These are phyloP conservation scores for Zoanthus gigantus DNA, from an alignment of 92 coral and sea anemone genomes.

Conservation along the genomic window DNA sequence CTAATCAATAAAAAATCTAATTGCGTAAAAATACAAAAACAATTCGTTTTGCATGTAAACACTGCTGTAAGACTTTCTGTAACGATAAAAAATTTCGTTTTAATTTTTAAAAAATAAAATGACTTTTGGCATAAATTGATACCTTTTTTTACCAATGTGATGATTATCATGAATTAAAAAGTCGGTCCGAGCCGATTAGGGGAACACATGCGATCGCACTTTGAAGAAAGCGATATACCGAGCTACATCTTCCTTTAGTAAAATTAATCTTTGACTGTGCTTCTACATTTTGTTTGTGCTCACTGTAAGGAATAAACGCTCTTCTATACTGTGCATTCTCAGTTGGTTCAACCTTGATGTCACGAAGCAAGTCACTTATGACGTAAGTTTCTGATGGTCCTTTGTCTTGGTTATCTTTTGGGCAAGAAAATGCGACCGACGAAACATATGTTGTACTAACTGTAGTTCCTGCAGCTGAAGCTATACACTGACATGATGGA, in stretches of 20 bases:
- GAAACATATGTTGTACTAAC: background rate
- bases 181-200: background rate
- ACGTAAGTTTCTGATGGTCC: background rate
- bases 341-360: conserved; percentile 19
- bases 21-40: no score
- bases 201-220: conserved; percentile 39
- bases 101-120: no score
- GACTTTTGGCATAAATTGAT: no score
- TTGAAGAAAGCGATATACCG: conserved; percentile 35
- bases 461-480: background rate
- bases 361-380: conserved; percentile 32
- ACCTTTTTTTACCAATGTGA: background rate
- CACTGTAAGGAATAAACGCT: conserved; percentile 14
- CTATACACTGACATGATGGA: background rate
- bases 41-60: no score
- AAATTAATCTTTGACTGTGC: background rate
- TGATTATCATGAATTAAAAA: background rate
- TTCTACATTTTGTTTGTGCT: conserved; percentile 18
- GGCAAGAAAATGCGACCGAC: background rate
- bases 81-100: no score
- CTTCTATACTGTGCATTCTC: background rate
- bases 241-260: conserved; percentile 1
- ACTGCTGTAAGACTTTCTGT: no score
- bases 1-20: no score
- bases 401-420: background rate